phyloP scores from a whole-genome alignment of 1,140 invertebrate genomes.

The Apis laboriosa region DNA sequence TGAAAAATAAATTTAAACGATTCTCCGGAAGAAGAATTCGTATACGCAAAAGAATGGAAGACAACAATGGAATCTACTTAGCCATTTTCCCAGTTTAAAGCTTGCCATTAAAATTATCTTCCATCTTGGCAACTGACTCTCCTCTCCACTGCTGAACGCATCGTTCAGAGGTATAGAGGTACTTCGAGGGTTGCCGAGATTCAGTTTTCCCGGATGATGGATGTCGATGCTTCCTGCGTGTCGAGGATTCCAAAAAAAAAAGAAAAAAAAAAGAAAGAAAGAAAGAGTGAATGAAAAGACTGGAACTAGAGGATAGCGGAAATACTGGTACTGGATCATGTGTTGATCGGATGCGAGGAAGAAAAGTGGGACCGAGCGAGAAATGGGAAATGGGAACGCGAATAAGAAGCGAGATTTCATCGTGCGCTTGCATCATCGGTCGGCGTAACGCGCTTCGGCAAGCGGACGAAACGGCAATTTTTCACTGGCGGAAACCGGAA shows the following conservation, averaged over 20 bases:
- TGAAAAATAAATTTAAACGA: no score
- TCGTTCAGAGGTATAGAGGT: slow-evolving; percentile 35
- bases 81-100: not conserved
- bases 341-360: not conserved
- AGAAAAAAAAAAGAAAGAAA: not conserved
- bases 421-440: slow-evolving; percentile 56
- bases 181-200: slow-evolving; percentile 69
- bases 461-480: slow-evolving; percentile 65
- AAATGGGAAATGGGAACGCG: not conserved
- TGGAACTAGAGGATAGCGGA: slow-evolving; percentile 11
- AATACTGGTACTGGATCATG: slow-evolving; percentile 3
- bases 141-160: no score
- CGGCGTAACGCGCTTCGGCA: slow-evolving; percentile 40
- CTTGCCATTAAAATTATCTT: not conserved
- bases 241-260: no score
- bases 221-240: slow-evolving; percentile 45
- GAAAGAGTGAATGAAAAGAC: slow-evolving; percentile 30
- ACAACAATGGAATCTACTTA: not conserved
- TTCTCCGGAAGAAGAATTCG: no score
- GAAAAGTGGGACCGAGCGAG: slow-evolving; percentile 3
- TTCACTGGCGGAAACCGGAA: slow-evolving; percentile 72
- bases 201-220: slow-evolving; percentile 65
- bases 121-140: not conserved
- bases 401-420: slow-evolving; percentile 36
- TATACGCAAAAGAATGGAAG: not conserved